Base-by-base conservation (phyloP, 1,140 invertebrate genomes). In the Muscidifurax raptorellus region DNA sequence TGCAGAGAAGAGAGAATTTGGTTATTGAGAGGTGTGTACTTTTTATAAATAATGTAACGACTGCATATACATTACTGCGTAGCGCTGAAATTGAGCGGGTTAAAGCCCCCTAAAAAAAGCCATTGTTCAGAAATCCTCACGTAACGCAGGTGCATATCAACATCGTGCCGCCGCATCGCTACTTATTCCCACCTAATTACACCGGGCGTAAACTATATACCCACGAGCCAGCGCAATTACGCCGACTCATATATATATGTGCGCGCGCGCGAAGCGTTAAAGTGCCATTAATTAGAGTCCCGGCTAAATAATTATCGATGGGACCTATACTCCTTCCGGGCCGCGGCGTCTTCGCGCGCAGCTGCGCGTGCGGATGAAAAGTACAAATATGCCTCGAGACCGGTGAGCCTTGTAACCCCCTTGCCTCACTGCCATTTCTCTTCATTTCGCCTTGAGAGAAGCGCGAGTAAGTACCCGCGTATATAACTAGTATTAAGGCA, bases 231-330 rank as follows among this genome's bases (percentile, higher is more conserved):
- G 77, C 83, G 80, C 84, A 89, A 87, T 88, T 88, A 86, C 86
- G n/a, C 36, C 36, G n/a, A 22, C 22, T 22, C 52, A 7, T n/a
- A 22, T n/a, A 59, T 18, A 59, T 27, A 30, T 13, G 27, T 13
- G n/a, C 10, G n/a, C 64, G 40, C 78, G 82, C 80, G 89, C 74
- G 71, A 86, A 87, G 85, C 87, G 87, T 88, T 88, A 88, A 89
- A 88, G 86, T 86, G 47, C 47, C 87, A 86, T 88, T 90, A 90
- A 91, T 91, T 90, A 89, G 67, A 22, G 27, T 30, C 78, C 76
- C 72, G 86, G 88, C 89, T 89, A 90, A 91, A 89, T 89, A 89
- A 90, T 91, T 91, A 90, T 90, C 89, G 89, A 89, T 88, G 87
- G 82, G 81, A 84, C 81, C 87, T 87, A 87, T 86, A 87, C 47